These are phyloP conservation scores for Prionailurus bengalensis DNA, from an alignment of 2,113 vertebrate species.

Conservation along the genomic window DNA sequence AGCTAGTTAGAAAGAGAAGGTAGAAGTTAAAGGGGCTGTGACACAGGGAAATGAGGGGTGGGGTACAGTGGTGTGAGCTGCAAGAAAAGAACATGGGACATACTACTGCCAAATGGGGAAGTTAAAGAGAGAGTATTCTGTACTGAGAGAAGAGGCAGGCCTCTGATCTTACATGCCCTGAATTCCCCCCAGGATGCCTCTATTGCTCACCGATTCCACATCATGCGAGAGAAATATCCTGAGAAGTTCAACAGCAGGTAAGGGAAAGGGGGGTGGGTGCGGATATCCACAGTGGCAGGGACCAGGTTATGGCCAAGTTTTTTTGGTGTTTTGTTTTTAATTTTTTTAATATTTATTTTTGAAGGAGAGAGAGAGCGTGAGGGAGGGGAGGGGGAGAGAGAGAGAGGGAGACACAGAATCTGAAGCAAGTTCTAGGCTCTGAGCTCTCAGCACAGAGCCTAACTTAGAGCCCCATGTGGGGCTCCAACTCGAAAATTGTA, in stretches of 20 bases:
- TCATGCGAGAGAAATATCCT: conserved; percentile 96
- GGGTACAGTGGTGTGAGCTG: not conserved
- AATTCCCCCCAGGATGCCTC: conserved; percentile 92
- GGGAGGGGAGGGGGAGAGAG: no score
- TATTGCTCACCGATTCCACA: conserved; percentile 96
- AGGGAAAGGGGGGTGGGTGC: not conserved
- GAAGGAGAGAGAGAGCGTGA: no score
- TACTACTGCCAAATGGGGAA: not conserved
- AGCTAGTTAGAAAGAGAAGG: conserved; percentile 24
- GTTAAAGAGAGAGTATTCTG: not conserved
- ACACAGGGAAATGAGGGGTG: not conserved
- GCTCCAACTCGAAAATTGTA: no score
- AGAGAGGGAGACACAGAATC: no score
- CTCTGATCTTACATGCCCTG: not conserved
- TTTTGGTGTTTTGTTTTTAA: no score
- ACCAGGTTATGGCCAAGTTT: not conserved
- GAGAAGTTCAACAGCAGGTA: conserved; percentile 98
- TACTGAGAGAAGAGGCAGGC: not conserved
- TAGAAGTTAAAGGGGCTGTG: not conserved
- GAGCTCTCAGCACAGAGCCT: no score
- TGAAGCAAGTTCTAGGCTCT: no score
- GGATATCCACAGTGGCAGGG: not conserved
- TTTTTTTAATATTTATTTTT: no score
- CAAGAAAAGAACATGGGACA: not conserved
- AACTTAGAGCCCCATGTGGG: no score